Evolutionary conservation across 2,113 vertebrate species (phyloP).

Genomic region (Pyrgilauda ruficollis): DNA sequence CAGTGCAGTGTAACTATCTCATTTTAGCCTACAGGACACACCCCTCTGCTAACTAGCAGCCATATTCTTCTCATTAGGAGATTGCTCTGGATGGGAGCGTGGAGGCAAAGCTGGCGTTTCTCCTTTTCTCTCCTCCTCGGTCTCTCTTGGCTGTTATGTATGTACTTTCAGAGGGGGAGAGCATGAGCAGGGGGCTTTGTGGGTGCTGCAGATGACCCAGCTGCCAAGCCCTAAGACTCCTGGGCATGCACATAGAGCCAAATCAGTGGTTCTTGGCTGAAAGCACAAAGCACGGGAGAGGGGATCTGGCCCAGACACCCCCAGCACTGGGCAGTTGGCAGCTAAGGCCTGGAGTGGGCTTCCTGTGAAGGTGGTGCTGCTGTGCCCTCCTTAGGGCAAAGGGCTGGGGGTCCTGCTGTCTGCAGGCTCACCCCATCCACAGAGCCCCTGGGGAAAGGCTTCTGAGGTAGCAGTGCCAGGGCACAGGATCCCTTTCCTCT

Average conservation of each 20-base stretch:
- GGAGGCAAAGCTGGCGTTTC: slow-evolving; percentile 45
- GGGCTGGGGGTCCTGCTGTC: not conserved
- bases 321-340: not conserved
- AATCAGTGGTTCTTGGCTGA: not conserved
- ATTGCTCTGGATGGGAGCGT: slow-evolving; percentile 62
- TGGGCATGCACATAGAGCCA: not conserved
- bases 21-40: slow-evolving; percentile 83
- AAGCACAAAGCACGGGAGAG: not conserved
- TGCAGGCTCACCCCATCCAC: rapidly evolving
- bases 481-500: not conserved
- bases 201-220: slow-evolving; percentile 12
- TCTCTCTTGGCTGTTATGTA: not conserved
- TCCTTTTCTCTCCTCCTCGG: slow-evolving; percentile 34
- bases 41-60: slow-evolving; percentile 98
- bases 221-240: not conserved
- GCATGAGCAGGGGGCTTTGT: not conserved
- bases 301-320: rapidly evolving
- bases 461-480: not conserved
- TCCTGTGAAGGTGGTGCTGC: not conserved
- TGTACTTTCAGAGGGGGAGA: slow-evolving; percentile 7
- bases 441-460: not conserved
- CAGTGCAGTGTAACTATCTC: slow-evolving; percentile 83
- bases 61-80: slow-evolving; percentile 96
- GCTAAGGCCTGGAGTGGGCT: not conserved
- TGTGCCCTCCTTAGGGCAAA: not conserved